Evolutionary conservation across 2,797 vertebrate species (phyloP).

Genomic region (Crypturellus tataupa): DNA sequence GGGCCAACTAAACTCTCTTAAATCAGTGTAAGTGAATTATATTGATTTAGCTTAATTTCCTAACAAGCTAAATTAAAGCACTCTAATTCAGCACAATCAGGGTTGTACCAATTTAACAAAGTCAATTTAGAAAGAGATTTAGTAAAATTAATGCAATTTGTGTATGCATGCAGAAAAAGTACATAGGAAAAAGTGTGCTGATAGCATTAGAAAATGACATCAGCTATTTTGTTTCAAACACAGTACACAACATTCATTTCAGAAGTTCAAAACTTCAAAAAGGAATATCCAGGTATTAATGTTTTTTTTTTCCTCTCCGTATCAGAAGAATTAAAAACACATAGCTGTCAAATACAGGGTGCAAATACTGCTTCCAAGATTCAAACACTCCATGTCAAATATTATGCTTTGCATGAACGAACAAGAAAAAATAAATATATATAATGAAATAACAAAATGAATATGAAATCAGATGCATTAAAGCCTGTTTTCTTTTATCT

Average conservation of each 20-base stretch:
- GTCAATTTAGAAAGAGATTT: neutral
- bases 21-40: conserved; percentile 13
- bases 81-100: neutral
- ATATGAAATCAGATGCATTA: neutral
- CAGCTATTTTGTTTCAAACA: neutral
- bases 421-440: neutral
- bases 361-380: neutral
- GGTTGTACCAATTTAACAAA: neutral
- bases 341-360: neutral
- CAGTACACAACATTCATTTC: neutral
- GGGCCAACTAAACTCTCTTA: neutral
- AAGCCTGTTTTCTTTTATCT: neutral
- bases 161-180: neutral
- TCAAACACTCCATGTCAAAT: neutral
- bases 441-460: neutral
- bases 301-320: neutral
- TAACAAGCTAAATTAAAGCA: conserved; percentile 13
- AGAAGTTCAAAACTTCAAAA: neutral
- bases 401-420: neutral
- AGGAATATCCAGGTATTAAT: neutral
- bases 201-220: neutral
- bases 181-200: neutral
- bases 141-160: neutral
- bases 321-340: too few relatives aligned
- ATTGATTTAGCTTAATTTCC: conserved; percentile 34